Evolutionary conservation across 2,797 vertebrate genomes (phyloP), one percentile per base, ranked within the genome.

Genomic region (Sebastes goodei): DNA sequence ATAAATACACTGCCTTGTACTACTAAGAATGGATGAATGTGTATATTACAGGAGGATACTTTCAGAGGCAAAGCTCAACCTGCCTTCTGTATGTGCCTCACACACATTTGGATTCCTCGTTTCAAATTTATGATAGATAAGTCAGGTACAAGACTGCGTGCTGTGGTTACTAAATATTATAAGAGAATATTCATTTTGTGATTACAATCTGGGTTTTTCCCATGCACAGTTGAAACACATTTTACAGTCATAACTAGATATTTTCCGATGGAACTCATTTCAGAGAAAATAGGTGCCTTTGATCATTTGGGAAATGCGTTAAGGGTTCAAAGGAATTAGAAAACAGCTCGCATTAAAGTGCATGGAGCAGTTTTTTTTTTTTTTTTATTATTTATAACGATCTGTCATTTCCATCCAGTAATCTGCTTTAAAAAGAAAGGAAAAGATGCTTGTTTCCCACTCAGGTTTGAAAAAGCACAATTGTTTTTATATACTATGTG

Each of bases 281-380:
- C 32, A 71, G 59, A 67, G 49, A 59, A 72, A 80, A 81, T 63
- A 65, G 17, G 35, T 71, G 66, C 59, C 68, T 86, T 81, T 79
- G 76, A 84, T 86, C 67, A 42, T 75, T 61, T 82, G 46, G 53
- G 52, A 79, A 86, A 76, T 29, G 55, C 49, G 25, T 29, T 29
- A 65, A 72, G n/a, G 32, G 64, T 88, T 86, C 63, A 88, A 79
- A 87, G 35, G 73, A 82, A 72, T 82, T 79, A 23, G 25, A 78
- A 81, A 83, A 65, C 38, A 68, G 21, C 76, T 81, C 63, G 52
- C 60, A 74, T 57, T 66, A 21, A 75, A 60, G 17, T 30, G 17
- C 55, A 66, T 30, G 17, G 29, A 76, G 74, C 73, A 71, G 14
- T 78, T 71, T 76, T 33, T 32, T 35, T 60, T 70, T 70, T 65